Conservation (phyloP, 2,888 invertebrate genomes). For the Xestia ashworthii region DNA sequence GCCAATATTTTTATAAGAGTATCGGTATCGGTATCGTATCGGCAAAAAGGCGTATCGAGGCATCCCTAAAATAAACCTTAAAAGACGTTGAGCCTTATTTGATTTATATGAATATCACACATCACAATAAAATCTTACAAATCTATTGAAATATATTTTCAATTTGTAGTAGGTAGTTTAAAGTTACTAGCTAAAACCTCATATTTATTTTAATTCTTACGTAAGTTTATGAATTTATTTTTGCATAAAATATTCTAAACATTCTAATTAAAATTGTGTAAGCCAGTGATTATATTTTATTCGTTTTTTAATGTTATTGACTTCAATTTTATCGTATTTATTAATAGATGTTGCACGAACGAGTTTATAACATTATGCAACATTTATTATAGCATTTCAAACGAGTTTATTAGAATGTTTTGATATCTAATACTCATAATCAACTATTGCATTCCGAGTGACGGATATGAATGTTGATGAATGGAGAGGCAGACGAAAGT, state of each 20-base stretch:
- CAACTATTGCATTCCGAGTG: background rate
- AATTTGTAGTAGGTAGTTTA: background rate
- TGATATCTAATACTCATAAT: background rate
- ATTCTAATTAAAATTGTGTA: background rate
- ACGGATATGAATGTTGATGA: background rate
- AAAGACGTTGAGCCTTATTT: background rate
- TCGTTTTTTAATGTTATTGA: background rate
- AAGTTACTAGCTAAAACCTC: background rate
- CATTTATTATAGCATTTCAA: background rate
- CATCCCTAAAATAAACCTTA: too few relatives aligned
- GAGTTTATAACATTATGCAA: background rate
- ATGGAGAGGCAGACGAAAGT: background rate
- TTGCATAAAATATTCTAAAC: background rate
- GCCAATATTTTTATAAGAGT: too few relatives aligned
- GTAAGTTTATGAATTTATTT: background rate
- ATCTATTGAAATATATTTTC: too few relatives aligned
- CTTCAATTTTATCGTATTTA: background rate
- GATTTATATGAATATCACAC: background rate
- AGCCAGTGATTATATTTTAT: slow-evolving; percentile 1
- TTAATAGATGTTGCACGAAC: background rate
- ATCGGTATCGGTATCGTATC: too few relatives aligned
- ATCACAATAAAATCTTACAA: background rate
- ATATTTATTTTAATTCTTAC: background rate
- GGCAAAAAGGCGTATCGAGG: too few relatives aligned
- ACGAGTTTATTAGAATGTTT: background rate